Percentiles rank a stretch among this genome's conserved stretches.
Evolutionary conservation across 2,113 vertebrate species (phyloP).

Genomic region (Vimba vimba): DNA sequence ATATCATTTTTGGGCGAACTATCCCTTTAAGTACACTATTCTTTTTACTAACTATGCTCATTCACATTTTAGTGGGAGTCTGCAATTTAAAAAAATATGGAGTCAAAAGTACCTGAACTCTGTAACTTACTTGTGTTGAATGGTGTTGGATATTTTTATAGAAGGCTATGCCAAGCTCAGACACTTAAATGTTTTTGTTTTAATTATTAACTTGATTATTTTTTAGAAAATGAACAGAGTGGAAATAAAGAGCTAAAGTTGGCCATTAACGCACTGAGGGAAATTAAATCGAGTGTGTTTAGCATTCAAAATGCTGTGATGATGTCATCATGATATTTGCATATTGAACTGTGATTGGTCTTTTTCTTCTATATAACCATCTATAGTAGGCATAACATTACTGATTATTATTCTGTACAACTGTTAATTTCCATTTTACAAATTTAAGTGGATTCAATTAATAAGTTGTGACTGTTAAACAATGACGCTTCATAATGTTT

Average conservation of each 20-base stretch:
- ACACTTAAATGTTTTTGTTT: not conserved
- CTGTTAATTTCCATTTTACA: too few species aligned
- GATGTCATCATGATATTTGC: not conserved
- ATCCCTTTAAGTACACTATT: not conserved
- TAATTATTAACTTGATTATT: conserved; percentile 6
- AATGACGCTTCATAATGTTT: not conserved
- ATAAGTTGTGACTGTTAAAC: not conserved
- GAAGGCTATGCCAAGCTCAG: not conserved
- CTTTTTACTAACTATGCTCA: not conserved
- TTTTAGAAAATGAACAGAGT: not conserved
- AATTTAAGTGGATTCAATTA: too few species aligned
- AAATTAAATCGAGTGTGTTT: not conserved
- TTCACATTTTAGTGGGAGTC: not conserved
- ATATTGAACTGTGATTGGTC: not conserved
- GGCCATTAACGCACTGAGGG: not conserved
- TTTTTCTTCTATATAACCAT: not conserved
- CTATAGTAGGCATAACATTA: not conserved
- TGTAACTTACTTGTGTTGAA: not conserved
- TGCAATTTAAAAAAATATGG: not conserved
- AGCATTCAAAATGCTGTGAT: not conserved
- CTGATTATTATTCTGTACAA: not conserved
- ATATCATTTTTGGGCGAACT: too few species aligned
- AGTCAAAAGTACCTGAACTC: not conserved
- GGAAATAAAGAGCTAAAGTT: conserved; percentile 1
- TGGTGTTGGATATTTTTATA: not conserved